Conservation (phyloP, 2,113 vertebrate species). For the Glaucomys volans region DNA sequence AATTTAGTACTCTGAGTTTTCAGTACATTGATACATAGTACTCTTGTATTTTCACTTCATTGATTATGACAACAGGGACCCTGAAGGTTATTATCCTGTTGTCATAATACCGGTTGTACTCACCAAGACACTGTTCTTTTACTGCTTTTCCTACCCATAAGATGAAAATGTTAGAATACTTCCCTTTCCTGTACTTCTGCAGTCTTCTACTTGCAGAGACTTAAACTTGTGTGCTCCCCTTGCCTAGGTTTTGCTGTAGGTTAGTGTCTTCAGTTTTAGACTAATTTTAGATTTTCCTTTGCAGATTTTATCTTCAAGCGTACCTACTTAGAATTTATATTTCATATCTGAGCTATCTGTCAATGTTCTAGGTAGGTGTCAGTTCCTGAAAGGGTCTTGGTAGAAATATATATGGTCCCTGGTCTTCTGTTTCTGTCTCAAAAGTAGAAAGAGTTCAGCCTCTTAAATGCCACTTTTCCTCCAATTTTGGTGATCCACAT, state of each 20-base stretch:
- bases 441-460: neutral
- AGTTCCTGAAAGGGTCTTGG: neutral
- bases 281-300: neutral
- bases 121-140: neutral
- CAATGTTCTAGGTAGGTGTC: neutral
- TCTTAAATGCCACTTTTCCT: neutral
- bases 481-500: neutral
- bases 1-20: neutral
- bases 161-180: neutral
- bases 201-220: neutral
- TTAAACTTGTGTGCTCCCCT: neutral
- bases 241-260: neutral
- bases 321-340: neutral
- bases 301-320: neutral
- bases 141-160: neutral
- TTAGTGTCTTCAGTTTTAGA: neutral
- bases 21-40: neutral
- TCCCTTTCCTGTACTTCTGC: neutral
- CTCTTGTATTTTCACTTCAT: neutral
- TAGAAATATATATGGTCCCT: neutral
- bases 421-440: neutral
- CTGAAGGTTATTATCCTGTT: neutral
- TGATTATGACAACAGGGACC: neutral
- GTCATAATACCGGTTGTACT: neutral
- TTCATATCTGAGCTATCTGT: neutral